A percentile compares a stretch with the other conserved stretches of the same genome.
These are phyloP conservation scores for Nymphalis c-album DNA, from an alignment of 2,888 invertebrate genomes.

Conservation along the genomic window DNA sequence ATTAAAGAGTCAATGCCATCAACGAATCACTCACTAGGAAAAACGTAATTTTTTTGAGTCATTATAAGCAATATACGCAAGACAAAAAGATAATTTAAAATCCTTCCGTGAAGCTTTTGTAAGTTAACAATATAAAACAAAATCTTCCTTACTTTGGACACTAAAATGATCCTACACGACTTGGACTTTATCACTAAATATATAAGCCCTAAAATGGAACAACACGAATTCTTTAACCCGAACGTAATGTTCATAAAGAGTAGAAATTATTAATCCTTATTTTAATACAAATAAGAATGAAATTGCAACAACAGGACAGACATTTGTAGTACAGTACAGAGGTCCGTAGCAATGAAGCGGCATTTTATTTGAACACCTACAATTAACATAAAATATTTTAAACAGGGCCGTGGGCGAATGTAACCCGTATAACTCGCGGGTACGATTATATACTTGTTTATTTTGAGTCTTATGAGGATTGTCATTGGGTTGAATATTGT, in stretches of 20 bases:
- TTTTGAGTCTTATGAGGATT: constrained; percentile 6
- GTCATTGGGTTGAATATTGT: constrained; percentile 11
- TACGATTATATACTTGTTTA: constrained; percentile 13
- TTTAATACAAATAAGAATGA: background rate
- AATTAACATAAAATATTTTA: constrained; percentile 39
- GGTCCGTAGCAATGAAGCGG: constrained; percentile 20
- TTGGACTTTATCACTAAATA: background rate
- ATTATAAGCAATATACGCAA: background rate
- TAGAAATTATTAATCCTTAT: background rate
- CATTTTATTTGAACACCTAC: constrained; percentile 38
- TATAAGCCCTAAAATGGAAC: background rate
- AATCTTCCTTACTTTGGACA: background rate
- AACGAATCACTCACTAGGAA: background rate
- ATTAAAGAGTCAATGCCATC: no score
- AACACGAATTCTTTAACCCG: background rate
- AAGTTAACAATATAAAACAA: constrained; percentile 4
- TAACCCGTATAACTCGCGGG: constrained; percentile 28
- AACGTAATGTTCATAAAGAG: background rate
- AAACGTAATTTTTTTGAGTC: background rate
- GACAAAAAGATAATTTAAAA: background rate
- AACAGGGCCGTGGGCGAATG: constrained; percentile 32
- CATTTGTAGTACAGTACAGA: constrained; percentile 5
- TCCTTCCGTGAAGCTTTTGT: constrained; percentile 8
- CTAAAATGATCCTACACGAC: background rate
- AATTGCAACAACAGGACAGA: background rate